Evolutionary conservation across 2,888 invertebrate genomes (phyloP).

Genomic region (Orchesella flavescens): DNA sequence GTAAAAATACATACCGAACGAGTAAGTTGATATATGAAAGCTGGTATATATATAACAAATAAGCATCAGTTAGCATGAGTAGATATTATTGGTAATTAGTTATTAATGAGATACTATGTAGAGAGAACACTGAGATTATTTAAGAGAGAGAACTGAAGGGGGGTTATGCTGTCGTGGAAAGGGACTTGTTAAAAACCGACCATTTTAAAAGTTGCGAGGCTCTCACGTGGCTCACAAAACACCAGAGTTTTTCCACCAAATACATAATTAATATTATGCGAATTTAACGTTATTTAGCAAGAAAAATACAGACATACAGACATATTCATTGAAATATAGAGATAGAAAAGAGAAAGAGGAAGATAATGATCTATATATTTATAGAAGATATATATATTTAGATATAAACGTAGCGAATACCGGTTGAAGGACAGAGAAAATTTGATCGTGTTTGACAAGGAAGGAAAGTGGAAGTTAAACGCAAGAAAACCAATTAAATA

Average conservation of each 20-base stretch:
- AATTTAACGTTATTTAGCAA: conserved; percentile 30
- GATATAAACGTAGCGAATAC: background rate
- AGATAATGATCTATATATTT: background rate
- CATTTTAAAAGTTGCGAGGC: conserved; percentile 61
- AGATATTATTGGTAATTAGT: conserved; percentile 11
- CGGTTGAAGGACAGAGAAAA: too few relatives aligned
- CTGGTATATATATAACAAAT: conserved; percentile 16
- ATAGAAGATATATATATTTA: conserved; percentile 7
- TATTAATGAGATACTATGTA: conserved; percentile 9
- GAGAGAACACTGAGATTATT: conserved; percentile 25
- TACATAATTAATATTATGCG: conserved; percentile 60
- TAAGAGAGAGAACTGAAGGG: conserved; percentile 59
- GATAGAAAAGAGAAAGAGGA: conserved; percentile 13
- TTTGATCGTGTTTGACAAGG: too few relatives aligned
- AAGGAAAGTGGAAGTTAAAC: too few relatives aligned
- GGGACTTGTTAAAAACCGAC: conserved; percentile 51
- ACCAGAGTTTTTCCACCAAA: conserved; percentile 72
- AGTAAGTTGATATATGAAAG: conserved; percentile 30
- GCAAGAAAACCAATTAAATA: too few relatives aligned
- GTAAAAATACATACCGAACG: conserved; percentile 2
- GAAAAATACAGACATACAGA: conserved; percentile 31
- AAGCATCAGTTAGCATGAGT: conserved; percentile 51
- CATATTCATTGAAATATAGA: conserved; percentile 9
- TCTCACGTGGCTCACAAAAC: conserved; percentile 69
- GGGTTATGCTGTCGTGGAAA: conserved; percentile 47